Base-by-base conservation (phyloP, 2,888 invertebrate species). In the Gari tellinella region DNA sequence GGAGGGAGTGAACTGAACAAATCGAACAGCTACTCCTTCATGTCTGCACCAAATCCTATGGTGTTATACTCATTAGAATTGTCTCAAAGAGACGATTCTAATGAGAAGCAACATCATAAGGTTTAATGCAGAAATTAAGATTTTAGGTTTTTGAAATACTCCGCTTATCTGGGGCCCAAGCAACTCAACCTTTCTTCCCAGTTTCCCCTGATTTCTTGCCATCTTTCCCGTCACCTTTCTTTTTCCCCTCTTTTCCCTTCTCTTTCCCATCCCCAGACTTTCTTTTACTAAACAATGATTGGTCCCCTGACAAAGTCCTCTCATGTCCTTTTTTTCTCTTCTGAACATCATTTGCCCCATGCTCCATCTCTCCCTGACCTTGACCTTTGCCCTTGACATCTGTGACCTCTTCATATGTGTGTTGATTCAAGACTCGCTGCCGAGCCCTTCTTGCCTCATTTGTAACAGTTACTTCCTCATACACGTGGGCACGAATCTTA, bases 351-450 rank as follows among this genome's bases (percentile, higher is more conserved):
- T 19, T 57, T 10, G 15, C 25, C 31, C 31, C 31, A 45, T 25
- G 37, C 14, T 57, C 57, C 21, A 31, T 55, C 17, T 45, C 38
- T 19, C 37, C 45, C 25, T 56, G 46, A 19, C 25, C 43, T 56
- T 51, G 40, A 37, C 37, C 51, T 4, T 25, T 21, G 8, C 26
- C 37, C 48, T 83, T 80, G 21, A 88, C 85, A 26, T 87, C 88
- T 3, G 80, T 72, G 7, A 89, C 80, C 40, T 88, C 88, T 49
- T 88, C 89, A 45, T 89, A 89, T 49, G 82, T 87, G 66, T 89
- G 89, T 25, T 76, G 67, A 51, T 82, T 76, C 37, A 87, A 48
- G 12, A 86, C 86, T n/a, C 82, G 58, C 25, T 86, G 82, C 49
- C 78, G 76, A 2, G 72, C 78, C 19, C 78, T 65, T 49, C 74